phyloP scores from a whole-genome alignment of 2,797 vertebrate species.

The Parauchenoglanis punctatus region DNA sequence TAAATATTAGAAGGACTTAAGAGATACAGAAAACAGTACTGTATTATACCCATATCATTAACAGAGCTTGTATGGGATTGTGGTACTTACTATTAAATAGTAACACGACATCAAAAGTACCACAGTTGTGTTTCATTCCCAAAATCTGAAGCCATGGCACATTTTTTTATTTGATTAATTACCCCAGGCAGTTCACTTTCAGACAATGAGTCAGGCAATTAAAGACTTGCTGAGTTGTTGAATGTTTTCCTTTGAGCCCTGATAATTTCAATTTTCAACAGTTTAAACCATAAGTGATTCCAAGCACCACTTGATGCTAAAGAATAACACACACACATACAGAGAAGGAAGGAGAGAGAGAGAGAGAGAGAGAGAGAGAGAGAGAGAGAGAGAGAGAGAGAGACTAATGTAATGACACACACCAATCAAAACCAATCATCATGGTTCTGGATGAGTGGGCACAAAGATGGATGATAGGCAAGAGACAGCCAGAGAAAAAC shows the following conservation, averaged over 20 bases:
- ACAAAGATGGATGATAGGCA: constrained; percentile 48
- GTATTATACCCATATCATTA: not conserved
- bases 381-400: not conserved
- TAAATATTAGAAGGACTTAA: not conserved
- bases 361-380: not conserved
- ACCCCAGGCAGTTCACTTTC: not conserved
- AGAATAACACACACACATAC: constrained; percentile 14
- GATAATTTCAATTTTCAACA: constrained; percentile 41
- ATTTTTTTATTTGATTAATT: constrained; percentile 10
- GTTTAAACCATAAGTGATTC: constrained; percentile 31
- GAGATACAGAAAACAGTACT: not conserved
- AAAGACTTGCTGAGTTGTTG: constrained; percentile 31
- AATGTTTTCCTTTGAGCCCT: constrained; percentile 32
- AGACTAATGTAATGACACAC: constrained; percentile 45
- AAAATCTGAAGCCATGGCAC: not conserved
- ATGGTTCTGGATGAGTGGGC: constrained; percentile 72
- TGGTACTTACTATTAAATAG: not conserved
- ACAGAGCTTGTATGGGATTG: not conserved
- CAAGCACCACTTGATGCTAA: constrained; percentile 18
- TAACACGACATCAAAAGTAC: not conserved
- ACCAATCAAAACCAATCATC: constrained; percentile 74
- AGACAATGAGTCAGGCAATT: constrained; percentile 22
- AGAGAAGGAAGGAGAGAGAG: not conserved
- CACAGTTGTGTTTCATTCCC: constrained; percentile 2
- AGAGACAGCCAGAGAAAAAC: constrained; percentile 66